Evolutionary conservation across 2,888 invertebrate species (phyloP), one percentile per base, ranked within the genome.

Genomic region (Machimus rusticus): DNA sequence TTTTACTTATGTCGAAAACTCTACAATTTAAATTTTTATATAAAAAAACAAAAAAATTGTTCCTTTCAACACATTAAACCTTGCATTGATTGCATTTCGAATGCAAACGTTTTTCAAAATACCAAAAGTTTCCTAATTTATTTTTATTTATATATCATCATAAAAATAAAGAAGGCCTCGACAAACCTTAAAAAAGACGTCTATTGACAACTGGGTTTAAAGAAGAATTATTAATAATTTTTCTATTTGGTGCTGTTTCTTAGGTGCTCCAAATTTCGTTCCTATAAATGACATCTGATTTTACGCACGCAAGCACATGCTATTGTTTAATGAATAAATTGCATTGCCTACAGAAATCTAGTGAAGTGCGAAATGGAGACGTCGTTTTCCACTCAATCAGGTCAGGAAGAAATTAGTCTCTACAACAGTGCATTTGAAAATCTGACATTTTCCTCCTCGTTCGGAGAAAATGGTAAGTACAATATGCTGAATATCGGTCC

Each of bases 361-460:
- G n/a, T 23, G 19, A 66, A 39, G 16, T 66, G 28, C 46, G 34
- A 51, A 34, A 86, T 86, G 86, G 77, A 86, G 43, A 85, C 85
- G 23, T 66, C 85, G 66, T 66, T 84, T 43, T 79, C 87, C 23
- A 87, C 76, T 77, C 78, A 87, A 78, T 39, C 89, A 37, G 87
- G 78, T 55, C 74, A 79, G n/a, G 88, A 88, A 46, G 89, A 89
- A 51, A 79, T 31, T 85, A 92, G 91, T 51, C 88, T 92, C 9
- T 92, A 92, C 88, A 91, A 91, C 74, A 92, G 92, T 86, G 92
- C 92, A 34, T 88, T 91, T 87, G 92, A 92, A 55, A 91, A 91
- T 90, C 89, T 90, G 66, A 89, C 89, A 43, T 91, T 90, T 51
- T 51, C 51, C 89, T 90, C 89, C 88, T 91, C 91, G 19, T 91